Conservation (phyloP, 2,888 invertebrate species). For the Bombylius discolor region DNA sequence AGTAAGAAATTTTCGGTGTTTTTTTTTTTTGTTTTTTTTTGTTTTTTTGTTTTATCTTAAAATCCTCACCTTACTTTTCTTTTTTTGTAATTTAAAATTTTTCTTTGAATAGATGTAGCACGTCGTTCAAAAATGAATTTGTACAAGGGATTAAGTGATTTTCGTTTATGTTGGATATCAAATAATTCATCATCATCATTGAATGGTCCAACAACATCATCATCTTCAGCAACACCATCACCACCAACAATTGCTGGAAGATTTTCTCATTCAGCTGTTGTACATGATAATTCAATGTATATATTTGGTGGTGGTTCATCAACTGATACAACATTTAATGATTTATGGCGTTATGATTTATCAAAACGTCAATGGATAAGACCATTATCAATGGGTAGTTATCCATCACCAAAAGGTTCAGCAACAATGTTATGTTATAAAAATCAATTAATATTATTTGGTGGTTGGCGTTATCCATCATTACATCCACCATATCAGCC, state of each 20-base stretch:
- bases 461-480: slow-evolving; percentile 91
- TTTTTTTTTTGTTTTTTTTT: no score
- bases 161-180: slow-evolving; percentile 62
- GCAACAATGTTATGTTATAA: slow-evolving; percentile 83
- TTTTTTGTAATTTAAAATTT: background rate
- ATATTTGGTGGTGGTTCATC: slow-evolving; percentile 94
- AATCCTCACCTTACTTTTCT: background rate
- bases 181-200: slow-evolving; percentile 32
- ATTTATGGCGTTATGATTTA: slow-evolving; percentile 87
- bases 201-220: slow-evolving; percentile 9
- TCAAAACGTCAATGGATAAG: slow-evolving; percentile 74
- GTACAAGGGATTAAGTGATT: slow-evolving; percentile 60
- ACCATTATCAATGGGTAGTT: slow-evolving; percentile 62
- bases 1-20: slow-evolving; percentile 44
- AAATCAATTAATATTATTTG: slow-evolving; percentile 74
- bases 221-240: slow-evolving; percentile 27
- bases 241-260: slow-evolving; percentile 74
- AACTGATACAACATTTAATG: slow-evolving; percentile 89
- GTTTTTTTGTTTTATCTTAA: no score
- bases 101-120: slow-evolving; percentile 54
- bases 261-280: slow-evolving; percentile 83
- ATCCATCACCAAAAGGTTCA: slow-evolving; percentile 93
- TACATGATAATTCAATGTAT: slow-evolving; percentile 76
- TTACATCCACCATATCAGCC: slow-evolving; percentile 71
- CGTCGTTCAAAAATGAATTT: slow-evolving; percentile 60